A percentile compares a stretch with the other conserved stretches of the same genome.
Conservation (phyloP, 1,140 invertebrate species). For the Acromyrmex echinatior region DNA sequence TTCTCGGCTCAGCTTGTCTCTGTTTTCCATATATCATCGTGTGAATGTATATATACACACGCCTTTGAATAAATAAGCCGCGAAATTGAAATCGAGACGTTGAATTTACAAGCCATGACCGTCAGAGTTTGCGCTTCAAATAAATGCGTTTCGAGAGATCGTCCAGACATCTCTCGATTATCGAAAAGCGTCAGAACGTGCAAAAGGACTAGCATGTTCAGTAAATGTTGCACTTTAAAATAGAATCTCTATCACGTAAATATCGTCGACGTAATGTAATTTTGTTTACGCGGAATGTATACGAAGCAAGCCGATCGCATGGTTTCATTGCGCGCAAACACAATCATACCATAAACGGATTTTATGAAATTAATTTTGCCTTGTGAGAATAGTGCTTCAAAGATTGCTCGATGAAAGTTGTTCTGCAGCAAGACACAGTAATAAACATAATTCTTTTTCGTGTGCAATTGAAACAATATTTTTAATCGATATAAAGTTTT, state of each 20-base stretch:
- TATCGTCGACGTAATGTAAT: conserved; percentile 39
- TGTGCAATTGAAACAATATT: neutral
- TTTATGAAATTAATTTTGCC: neutral
- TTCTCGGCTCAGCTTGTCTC: neutral
- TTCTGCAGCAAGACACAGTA: neutral
- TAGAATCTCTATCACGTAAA: conserved; percentile 38
- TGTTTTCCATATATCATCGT: neutral
- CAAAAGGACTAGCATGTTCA: neutral
- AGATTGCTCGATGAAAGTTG: neutral
- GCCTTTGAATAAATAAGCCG: conserved; percentile 60
- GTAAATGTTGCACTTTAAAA: neutral
- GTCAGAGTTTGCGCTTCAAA: conserved; percentile 42
- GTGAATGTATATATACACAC: neutral
- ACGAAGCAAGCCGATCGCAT: neutral
- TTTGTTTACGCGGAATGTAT: conserved; percentile 24
- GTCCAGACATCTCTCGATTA: neutral
- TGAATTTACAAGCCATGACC: conserved; percentile 36
- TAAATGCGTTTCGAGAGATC: conserved; percentile 3
- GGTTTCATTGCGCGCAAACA: neutral
- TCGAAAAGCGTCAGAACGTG: conserved; percentile 3
- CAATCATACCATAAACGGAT: conserved; percentile 28
- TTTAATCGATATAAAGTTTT: neutral
- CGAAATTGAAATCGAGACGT: conserved; percentile 69
- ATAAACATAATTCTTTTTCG: neutral
- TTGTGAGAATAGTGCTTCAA: neutral